Percentiles rank a stretch among this genome's conserved stretches.
Conservation (phyloP, 2,113 vertebrate genomes). For the Apteryx mantelli region DNA sequence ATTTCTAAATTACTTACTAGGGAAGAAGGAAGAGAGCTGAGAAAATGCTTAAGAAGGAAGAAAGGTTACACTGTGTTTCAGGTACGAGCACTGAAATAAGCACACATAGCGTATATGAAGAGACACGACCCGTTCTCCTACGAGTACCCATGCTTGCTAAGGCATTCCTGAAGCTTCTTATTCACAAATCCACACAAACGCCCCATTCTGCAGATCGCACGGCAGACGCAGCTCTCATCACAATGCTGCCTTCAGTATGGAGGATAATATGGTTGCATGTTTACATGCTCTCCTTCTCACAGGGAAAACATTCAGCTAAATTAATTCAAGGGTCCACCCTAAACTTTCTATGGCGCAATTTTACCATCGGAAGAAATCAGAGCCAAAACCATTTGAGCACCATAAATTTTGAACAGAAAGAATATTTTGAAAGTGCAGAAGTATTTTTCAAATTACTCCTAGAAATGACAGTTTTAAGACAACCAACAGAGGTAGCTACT, state of each 20-base stretch:
- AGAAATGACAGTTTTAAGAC: background rate
- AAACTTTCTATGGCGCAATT: background rate
- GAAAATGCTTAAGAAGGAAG: background rate
- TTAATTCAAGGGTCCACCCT: background rate
- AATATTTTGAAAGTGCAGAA: background rate
- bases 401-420: background rate
- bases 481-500: background rate
- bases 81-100: background rate
- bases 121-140: background rate
- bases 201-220: constrained; percentile 26
- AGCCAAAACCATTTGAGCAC: background rate
- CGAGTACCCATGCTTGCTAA: background rate
- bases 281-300: background rate
- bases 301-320: background rate
- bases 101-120: background rate
- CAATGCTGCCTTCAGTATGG: background rate
- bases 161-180: constrained; percentile 9
- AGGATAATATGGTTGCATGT: background rate
- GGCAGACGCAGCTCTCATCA: constrained; percentile 28
- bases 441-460: background rate
- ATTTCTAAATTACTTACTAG: constrained; percentile 27
- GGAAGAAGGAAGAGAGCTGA: background rate
- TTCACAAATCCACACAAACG: constrained; percentile 11
- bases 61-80: background rate
- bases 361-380: background rate